phyloP scores from a whole-genome alignment of 2,113 vertebrate genomes.

The Sphaerodactylus townsendi region DNA sequence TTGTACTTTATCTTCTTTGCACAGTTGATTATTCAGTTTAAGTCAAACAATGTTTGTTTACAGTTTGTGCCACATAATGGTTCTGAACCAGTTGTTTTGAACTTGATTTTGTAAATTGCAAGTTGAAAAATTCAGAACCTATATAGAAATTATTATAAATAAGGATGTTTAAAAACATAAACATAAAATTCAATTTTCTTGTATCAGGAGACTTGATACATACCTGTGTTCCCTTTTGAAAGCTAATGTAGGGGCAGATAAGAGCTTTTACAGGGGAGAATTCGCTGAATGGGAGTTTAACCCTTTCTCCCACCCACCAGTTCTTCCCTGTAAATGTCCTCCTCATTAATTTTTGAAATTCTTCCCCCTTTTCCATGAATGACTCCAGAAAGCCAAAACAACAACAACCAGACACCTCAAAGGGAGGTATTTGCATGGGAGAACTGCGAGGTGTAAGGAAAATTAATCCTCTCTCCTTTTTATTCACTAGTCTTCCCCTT shows the following conservation, averaged over 20 bases:
- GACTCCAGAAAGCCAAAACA: neutral
- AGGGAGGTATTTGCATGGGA: neutral
- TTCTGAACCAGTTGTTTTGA: neutral
- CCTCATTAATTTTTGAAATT: too few relatives aligned
- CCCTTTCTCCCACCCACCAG: neutral
- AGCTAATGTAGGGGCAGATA: neutral
- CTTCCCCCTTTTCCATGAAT: neutral
- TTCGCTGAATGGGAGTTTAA: neutral
- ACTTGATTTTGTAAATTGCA: neutral
- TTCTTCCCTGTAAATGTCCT: neutral
- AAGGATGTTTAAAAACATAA: neutral
- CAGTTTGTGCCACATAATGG: neutral
- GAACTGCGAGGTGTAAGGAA: neutral
- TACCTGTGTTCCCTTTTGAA: neutral
- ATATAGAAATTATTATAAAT: neutral
- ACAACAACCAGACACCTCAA: neutral
- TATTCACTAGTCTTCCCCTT: neutral
- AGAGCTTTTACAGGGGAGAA: neutral
- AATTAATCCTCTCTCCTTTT: neutral
- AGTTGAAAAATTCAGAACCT: neutral
- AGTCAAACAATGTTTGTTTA: neutral
- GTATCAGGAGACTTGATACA: too few relatives aligned
- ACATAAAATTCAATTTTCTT: neutral
- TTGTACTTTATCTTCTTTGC: neutral
- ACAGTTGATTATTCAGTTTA: neutral